A percentile compares a stretch with the other conserved stretches of the same genome.
These are phyloP conservation scores for Parapsyche elsis DNA, from an alignment of 1,140 invertebrate genomes.

Conservation along the genomic window DNA sequence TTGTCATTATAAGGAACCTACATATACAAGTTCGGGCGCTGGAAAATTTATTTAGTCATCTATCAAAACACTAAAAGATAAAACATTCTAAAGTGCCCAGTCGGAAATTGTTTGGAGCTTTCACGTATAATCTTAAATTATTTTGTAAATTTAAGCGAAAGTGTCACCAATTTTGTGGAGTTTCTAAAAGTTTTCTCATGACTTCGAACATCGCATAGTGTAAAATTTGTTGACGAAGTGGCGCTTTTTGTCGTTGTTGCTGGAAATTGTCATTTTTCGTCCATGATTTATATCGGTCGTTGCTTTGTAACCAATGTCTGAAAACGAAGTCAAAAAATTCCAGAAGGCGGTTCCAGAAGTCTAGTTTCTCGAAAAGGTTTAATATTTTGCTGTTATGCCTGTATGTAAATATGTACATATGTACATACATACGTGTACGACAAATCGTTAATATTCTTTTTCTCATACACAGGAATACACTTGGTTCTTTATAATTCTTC, in stretches of 20 bases:
- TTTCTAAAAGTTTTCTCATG: constrained; percentile 11
- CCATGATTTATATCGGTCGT: neutral
- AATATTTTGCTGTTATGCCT: too few species aligned
- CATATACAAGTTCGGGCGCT: neutral
- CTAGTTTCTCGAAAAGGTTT: too few species aligned
- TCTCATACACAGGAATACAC: too few species aligned
- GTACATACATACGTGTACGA: too few species aligned
- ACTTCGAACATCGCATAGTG: neutral
- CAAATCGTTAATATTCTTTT: too few species aligned
- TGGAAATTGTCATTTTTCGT: constrained; percentile 17
- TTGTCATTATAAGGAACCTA: too few species aligned
- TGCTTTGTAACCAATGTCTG: too few species aligned
- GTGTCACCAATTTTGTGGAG: constrained; percentile 11
- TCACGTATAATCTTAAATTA: constrained; percentile 15
- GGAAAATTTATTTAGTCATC: neutral
- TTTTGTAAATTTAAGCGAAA: constrained; percentile 9
- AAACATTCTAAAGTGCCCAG: neutral
- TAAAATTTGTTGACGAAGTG: constrained; percentile 8
- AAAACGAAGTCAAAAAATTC: constrained; percentile 6
- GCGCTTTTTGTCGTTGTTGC: neutral
- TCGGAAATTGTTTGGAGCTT: constrained; percentile 4
- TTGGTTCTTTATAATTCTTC: too few species aligned
- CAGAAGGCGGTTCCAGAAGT: too few species aligned
- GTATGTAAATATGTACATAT: too few species aligned
- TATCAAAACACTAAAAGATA: neutral